phyloP scores from a whole-genome alignment of 2,113 vertebrate species.

The Gnathonemus longibarbis region DNA sequence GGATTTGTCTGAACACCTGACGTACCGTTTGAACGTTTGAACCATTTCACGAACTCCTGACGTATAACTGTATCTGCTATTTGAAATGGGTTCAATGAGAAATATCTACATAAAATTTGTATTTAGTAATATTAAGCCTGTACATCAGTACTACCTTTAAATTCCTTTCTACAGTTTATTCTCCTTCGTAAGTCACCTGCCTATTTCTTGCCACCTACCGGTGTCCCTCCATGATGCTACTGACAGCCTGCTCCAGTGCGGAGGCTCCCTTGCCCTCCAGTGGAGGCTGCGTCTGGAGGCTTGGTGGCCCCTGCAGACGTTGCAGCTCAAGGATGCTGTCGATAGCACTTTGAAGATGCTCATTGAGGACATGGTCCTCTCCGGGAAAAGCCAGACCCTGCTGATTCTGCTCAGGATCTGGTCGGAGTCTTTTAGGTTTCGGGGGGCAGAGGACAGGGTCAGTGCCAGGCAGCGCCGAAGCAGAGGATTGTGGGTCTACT shows the following conservation, averaged over 20 bases:
- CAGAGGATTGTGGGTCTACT: background rate
- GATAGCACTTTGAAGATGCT: constrained; percentile 70
- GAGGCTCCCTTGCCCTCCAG: constrained; percentile 42
- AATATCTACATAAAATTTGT: constrained; percentile 53
- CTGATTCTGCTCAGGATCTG: constrained; percentile 15
- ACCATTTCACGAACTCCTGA: constrained; percentile 34
- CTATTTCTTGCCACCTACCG: constrained; percentile 35
- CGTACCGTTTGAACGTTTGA: constrained; percentile 42
- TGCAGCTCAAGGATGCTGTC: constrained; percentile 72
- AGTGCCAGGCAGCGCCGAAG: constrained; percentile 3
- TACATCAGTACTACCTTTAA: constrained; percentile 46
- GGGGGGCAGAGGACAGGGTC: constrained; percentile 21
- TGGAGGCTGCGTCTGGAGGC: constrained; percentile 35
- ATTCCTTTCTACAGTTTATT: constrained; percentile 34
- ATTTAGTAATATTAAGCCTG: constrained; percentile 48
- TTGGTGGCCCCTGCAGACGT: constrained; percentile 58
- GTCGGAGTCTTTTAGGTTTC: constrained; percentile 29
- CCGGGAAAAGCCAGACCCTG: constrained; percentile 31
- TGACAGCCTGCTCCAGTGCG: constrained; percentile 57
- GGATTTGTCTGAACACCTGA: constrained; percentile 41
- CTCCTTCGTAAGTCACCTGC: background rate
- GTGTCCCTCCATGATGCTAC: constrained; percentile 58
- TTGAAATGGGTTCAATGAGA: constrained; percentile 47
- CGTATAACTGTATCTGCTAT: constrained; percentile 51
- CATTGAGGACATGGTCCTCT: constrained; percentile 62